Percentiles rank a stretch among this genome's conserved stretches.
These are phyloP conservation scores for Scaptomyza hsui DNA, from an alignment of 1,140 invertebrate species.

Conservation along the genomic window DNA sequence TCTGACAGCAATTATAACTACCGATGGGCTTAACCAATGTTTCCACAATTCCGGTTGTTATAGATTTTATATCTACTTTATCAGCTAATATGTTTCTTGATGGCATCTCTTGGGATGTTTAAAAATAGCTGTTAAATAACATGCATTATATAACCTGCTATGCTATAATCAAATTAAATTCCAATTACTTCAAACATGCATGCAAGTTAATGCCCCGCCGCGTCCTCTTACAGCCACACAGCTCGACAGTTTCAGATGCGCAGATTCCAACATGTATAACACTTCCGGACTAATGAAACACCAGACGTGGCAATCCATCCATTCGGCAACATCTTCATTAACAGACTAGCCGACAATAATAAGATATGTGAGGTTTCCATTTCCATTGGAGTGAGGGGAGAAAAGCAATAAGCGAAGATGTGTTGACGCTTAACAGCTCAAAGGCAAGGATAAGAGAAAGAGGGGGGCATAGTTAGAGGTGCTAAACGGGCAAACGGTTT, in stretches of 20 bases:
- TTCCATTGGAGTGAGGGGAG: slow-evolving; percentile 13
- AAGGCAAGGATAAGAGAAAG: not conserved
- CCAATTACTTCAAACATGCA: slow-evolving; percentile 32
- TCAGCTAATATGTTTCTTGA: not conserved
- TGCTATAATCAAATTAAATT: slow-evolving; percentile 42
- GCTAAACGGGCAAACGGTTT: slow-evolving; percentile 55
- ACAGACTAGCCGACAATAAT: slow-evolving; percentile 44
- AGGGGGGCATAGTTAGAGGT: slow-evolving; percentile 32
- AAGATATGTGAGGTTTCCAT: slow-evolving; percentile 56
- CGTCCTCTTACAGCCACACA: not conserved
- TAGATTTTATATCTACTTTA: not conserved
- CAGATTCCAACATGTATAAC: slow-evolving; percentile 64
- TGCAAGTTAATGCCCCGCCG: slow-evolving; percentile 1
- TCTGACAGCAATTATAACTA: slow-evolving; percentile 15
- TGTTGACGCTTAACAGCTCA: slow-evolving; percentile 34
- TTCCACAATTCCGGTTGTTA: slow-evolving; percentile 6
- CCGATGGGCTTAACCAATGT: slow-evolving; percentile 2
- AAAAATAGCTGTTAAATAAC: slow-evolving; percentile 34
- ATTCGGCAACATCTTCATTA: slow-evolving; percentile 73
- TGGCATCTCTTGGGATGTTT: not conserved
- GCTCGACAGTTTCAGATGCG: slow-evolving; percentile 30
- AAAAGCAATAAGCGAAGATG: slow-evolving; percentile 35
- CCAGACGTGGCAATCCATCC: slow-evolving; percentile 41
- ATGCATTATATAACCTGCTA: slow-evolving; percentile 32
- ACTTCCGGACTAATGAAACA: slow-evolving; percentile 75